A percentile compares a stretch with the other conserved stretches of the same genome.
phyloP scores from a whole-genome alignment of 2,888 invertebrate species.

The Temnothorax ravouxi region DNA sequence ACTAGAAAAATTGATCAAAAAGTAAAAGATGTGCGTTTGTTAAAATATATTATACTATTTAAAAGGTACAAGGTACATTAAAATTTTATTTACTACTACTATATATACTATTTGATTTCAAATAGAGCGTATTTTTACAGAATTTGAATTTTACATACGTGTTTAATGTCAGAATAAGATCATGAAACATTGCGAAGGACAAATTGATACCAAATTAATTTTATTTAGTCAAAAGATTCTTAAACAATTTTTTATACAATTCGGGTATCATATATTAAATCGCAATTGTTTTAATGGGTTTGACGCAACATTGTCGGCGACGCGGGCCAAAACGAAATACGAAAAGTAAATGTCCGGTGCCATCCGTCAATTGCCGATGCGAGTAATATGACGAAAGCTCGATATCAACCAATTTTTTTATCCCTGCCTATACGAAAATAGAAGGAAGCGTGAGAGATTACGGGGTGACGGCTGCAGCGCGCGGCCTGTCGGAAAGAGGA shows the following conservation, averaged over 20 bases:
- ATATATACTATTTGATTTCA: neutral
- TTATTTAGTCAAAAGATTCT: neutral
- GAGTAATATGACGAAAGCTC: conserved; percentile 37
- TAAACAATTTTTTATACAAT: neutral
- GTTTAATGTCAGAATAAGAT: neutral
- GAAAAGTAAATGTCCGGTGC: neutral
- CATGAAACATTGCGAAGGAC: neutral
- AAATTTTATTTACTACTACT: neutral
- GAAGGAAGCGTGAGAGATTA: conserved; percentile 70
- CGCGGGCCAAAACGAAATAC: neutral
- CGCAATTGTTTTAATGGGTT: conserved; percentile 3
- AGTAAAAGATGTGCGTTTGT: neutral
- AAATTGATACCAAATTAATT: neutral
- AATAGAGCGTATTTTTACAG: neutral
- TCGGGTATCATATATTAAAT: neutral
- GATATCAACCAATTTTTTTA: conserved; percentile 66
- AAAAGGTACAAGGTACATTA: neutral
- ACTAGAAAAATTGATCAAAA: neutral
- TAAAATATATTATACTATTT: neutral
- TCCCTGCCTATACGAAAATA: conserved; percentile 36
- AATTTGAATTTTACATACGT: neutral
- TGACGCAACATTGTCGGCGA: neutral
- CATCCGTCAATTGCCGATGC: conserved; percentile 13
- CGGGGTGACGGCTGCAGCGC: conserved; percentile 67
- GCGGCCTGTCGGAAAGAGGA: conserved; percentile 75